Evolutionary conservation across 2,888 invertebrate genomes (phyloP).

Genomic region (Agelastica alni): DNA sequence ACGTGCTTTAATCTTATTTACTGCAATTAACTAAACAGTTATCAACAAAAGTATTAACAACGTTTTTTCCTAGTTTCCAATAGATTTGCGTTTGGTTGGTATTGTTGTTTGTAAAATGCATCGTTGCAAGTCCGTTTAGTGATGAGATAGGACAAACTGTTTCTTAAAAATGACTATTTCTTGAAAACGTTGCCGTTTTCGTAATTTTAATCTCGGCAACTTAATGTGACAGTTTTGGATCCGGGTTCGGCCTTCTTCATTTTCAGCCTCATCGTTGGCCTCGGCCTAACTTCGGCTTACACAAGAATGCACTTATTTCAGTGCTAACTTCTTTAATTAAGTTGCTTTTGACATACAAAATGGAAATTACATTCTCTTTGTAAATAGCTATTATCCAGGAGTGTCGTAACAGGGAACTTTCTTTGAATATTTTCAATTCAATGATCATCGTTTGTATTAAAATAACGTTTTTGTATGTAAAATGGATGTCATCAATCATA

Average conservation of each 20-base stretch:
- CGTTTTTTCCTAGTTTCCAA: no score
- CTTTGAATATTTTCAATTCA: no score
- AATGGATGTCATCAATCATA: no score
- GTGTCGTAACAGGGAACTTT: background rate
- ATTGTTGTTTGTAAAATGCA: no score
- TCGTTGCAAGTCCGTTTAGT: no score
- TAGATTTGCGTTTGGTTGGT: no score
- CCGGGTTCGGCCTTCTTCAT: constrained; percentile 43
- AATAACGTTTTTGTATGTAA: no score
- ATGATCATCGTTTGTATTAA: no score
- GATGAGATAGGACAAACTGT: background rate
- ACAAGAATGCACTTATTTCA: constrained; percentile 56
- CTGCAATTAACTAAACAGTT: no score
- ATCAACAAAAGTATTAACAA: no score
- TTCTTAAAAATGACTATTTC: constrained; percentile 23
- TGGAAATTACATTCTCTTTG: constrained; percentile 51
- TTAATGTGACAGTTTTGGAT: constrained; percentile 48
- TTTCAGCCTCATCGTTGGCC: constrained; percentile 42
- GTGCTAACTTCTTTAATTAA: constrained; percentile 56
- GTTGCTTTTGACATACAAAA: constrained; percentile 54
- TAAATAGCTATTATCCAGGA: constrained; percentile 45
- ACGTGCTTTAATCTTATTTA: no score
- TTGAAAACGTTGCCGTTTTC: constrained; percentile 26
- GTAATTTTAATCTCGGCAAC: constrained; percentile 37
- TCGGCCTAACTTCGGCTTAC: constrained; percentile 52